Conservation (phyloP, 2,113 vertebrate genomes). For the Herpetotheres cachinnans region DNA sequence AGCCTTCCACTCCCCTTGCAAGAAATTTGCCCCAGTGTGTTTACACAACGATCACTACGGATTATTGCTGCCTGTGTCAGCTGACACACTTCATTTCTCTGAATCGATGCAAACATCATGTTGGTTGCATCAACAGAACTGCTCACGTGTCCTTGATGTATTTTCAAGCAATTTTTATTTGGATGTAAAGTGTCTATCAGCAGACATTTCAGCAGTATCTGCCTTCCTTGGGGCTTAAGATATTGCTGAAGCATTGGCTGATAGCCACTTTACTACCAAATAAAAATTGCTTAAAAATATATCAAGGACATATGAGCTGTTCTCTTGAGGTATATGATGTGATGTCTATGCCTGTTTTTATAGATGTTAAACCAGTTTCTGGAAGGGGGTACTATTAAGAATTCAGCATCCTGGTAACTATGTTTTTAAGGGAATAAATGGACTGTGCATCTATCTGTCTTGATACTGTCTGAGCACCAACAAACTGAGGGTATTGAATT, state of each 20-base stretch:
- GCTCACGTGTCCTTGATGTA: constrained; percentile 38
- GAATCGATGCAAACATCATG: constrained; percentile 24
- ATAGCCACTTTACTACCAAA: constrained; percentile 62
- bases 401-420: neutral
- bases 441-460: neutral
- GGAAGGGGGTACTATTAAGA: neutral
- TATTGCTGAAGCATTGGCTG: constrained; percentile 50
- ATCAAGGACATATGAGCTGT: constrained; percentile 35
- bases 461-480: neutral
- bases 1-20: neutral
- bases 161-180: constrained; percentile 60
- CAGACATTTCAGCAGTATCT: constrained; percentile 21
- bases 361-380: constrained; percentile 13
- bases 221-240: constrained; percentile 60
- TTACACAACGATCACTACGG: neutral
- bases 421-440: neutral
- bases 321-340: neutral
- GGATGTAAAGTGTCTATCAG: constrained; percentile 34
- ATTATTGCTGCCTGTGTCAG: neutral
- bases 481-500: neutral
- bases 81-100: neutral
- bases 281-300: constrained; percentile 53
- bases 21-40: neutral
- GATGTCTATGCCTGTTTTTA: constrained; percentile 40
- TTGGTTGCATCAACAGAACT: constrained; percentile 4